These are phyloP conservation scores for Harpagoxenus sublaevis DNA, from an alignment of 2,888 invertebrate genomes.

Conservation along the genomic window DNA sequence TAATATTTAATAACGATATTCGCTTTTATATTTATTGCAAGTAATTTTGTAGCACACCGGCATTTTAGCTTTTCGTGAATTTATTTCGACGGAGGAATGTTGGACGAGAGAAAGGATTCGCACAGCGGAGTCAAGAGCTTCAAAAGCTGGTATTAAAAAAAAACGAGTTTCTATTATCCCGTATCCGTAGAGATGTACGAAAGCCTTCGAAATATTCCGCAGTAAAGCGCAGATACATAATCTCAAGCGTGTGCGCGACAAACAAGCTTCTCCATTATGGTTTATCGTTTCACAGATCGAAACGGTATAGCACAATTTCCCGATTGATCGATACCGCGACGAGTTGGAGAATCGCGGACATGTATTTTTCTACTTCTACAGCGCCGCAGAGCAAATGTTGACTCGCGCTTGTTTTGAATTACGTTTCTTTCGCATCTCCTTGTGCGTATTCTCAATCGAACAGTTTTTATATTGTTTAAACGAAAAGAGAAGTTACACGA, in stretches of 20 bases:
- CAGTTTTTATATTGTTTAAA: constrained; percentile 28
- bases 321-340: constrained; percentile 46
- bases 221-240: constrained; percentile 30
- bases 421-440: background rate
- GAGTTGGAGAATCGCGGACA: constrained; percentile 1
- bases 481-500: background rate
- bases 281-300: constrained; percentile 62
- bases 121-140: constrained; percentile 13
- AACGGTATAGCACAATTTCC: constrained; percentile 44
- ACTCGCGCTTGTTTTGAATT: constrained; percentile 43
- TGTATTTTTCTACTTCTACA: constrained; percentile 42
- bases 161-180: constrained; percentile 31
- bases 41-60: background rate
- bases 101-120: constrained; percentile 1
- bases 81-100: constrained; percentile 8
- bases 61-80: constrained; percentile 3
- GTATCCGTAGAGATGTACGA: constrained; percentile 1
- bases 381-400: constrained; percentile 34
- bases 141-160: constrained; percentile 30
- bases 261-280: constrained; percentile 60
- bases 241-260: constrained; percentile 39
- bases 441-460: background rate
- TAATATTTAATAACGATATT: constrained; percentile 6
- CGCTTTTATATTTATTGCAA: background rate
- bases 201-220: constrained; percentile 24